Evolutionary conservation across 2,797 vertebrate species (phyloP), one percentile per base, ranked within the genome.

Genomic region (Adrianichthys oophorus): DNA sequence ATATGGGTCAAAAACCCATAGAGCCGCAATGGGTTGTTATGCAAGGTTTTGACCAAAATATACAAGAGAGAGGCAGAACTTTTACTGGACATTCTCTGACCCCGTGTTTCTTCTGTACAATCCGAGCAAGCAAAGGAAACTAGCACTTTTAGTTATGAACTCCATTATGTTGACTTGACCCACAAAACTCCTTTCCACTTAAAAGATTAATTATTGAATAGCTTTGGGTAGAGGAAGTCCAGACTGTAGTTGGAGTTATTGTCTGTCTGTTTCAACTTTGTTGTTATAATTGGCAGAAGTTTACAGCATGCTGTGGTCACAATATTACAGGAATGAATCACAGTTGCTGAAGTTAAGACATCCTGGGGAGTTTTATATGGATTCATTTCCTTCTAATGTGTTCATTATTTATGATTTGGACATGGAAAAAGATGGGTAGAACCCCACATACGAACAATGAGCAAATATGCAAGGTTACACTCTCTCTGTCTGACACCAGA

Each of bases 1-100:
- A 65, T 72, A 70, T 56, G 81, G 83, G 82, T 87, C 72, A 65
- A 85, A 84, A 87, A 86, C 82, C 79, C 83, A 84, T 66, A 51
- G 52, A 85, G 82, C 82, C 85, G 24, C 88, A 86, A 68, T 17
- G 51, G 78, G 72, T 80, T 74, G 65, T 84, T 77, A 69, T 49
- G 10, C 45, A 72, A 82, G 78, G 70, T 32, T 84, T 72, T 68
- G 65, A 85, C 69, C 68, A 54, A 65, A 78, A 77, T 61, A 24
- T 56, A 65, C 55, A 43, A 72, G 47, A 74, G 32, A 68, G 49
- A 82, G 62, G 63, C 66, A 57, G 55, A 72, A 74, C 52, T 13
- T 59, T 70, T 58, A 42, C 56, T 61, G 63, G 62, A 68, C 54
- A 6, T 43, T 69, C 77, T 68, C 64, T 55, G 62, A 73, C 73